Conservation (phyloP, 2,888 invertebrate species). For the Coelinius sp. region DNA sequence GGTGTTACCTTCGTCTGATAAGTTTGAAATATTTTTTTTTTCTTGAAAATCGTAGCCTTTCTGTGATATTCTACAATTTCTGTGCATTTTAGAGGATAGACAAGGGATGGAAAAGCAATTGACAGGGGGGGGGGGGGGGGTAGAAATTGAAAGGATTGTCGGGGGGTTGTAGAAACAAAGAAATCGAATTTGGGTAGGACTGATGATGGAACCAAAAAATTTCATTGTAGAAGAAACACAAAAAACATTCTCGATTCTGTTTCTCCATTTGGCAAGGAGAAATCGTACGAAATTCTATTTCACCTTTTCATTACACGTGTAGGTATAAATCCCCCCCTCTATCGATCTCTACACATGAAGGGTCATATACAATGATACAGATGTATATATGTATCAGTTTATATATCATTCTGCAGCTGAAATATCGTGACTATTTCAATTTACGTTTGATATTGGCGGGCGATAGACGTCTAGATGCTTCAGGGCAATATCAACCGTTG, state of each 20-base stretch:
- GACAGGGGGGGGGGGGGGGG: background rate
- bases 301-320: slow-evolving; percentile 11
- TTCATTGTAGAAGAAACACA: slow-evolving; percentile 9
- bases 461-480: slow-evolving; percentile 59
- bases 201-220: slow-evolving; percentile 26
- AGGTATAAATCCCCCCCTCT: slow-evolving; percentile 7
- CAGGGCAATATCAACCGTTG: slow-evolving; percentile 49
- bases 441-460: slow-evolving; percentile 64
- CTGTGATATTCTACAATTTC: background rate
- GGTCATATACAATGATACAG: background rate
- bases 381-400: slow-evolving; percentile 9
- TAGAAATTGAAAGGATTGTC: background rate
- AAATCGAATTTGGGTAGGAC: background rate
- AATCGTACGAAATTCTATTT: slow-evolving; percentile 15
- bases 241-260: slow-evolving; percentile 17
- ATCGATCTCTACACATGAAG: background rate
- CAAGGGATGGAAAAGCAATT: slow-evolving; percentile 6
- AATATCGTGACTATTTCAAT: slow-evolving; percentile 67
- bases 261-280: background rate
- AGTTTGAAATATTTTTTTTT: background rate
- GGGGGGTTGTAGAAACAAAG: slow-evolving; percentile 20
- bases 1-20: slow-evolving; percentile 6
- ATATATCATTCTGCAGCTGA: slow-evolving; percentile 53
- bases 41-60: background rate
- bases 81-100: too few species aligned